Evolutionary conservation across 2,113 vertebrate species (phyloP).

Genomic region (Heptranchias perlo): DNA sequence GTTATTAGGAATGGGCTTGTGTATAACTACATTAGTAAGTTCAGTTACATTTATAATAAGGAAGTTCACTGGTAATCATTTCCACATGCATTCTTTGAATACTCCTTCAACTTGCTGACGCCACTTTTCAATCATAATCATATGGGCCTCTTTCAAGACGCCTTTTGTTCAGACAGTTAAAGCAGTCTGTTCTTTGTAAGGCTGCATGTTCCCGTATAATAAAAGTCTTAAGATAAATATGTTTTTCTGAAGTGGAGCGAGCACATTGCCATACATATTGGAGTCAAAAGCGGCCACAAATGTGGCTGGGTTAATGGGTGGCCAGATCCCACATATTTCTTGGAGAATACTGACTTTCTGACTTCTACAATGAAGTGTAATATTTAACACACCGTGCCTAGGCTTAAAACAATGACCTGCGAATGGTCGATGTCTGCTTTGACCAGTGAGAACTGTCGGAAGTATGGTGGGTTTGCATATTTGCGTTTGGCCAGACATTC

Average conservation of each 20-base stretch:
- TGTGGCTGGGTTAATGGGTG: background rate
- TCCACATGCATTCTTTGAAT: constrained; percentile 30
- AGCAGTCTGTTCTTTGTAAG: constrained; percentile 6
- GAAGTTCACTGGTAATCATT: constrained; percentile 13
- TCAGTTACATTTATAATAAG: constrained; percentile 29
- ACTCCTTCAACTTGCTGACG: background rate
- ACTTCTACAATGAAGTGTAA: background rate
- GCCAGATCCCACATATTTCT: background rate
- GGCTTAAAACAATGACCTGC: background rate
- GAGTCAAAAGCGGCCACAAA: background rate
- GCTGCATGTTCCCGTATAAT: background rate
- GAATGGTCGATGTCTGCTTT: background rate
- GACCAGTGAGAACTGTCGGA: background rate
- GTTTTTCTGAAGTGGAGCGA: background rate
- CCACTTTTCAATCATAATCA: constrained; percentile 35
- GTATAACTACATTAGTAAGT: background rate
- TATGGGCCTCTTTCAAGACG: constrained; percentile 27
- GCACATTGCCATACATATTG: background rate
- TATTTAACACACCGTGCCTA: background rate
- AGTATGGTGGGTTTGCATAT: background rate
- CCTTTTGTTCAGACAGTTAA: constrained; percentile 25
- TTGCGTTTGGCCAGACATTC: background rate
- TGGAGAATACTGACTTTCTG: background rate
- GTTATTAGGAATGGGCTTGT: background rate
- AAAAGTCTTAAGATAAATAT: constrained; percentile 8